Evolutionary conservation across 2,113 vertebrate species (phyloP).

Genomic region (Amphiprion percula): DNA sequence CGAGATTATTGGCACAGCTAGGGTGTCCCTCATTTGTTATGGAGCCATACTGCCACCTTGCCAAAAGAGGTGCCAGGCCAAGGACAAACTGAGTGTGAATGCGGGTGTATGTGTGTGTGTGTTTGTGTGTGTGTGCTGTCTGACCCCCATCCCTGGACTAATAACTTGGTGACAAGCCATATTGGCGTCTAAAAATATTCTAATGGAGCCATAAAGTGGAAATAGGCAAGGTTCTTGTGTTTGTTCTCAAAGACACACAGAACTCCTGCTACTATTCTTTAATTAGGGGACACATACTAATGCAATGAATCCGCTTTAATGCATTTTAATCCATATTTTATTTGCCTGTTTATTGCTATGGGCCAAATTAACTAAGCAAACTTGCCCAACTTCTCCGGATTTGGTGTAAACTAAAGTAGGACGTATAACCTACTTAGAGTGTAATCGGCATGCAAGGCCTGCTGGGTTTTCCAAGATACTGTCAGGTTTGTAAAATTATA

Average conservation of each 20-base stretch:
- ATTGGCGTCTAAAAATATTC: constrained; percentile 69
- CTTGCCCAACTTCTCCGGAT: constrained; percentile 41
- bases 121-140: constrained; percentile 23
- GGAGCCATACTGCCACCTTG: constrained; percentile 75
- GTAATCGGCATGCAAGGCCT: constrained; percentile 5
- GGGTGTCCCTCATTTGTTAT: constrained; percentile 82
- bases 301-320: constrained; percentile 28
- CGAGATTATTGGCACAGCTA: constrained; percentile 76
- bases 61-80: constrained; percentile 84
- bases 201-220: constrained; percentile 46
- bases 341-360: constrained; percentile 12
- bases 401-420: constrained; percentile 19
- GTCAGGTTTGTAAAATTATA: constrained; percentile 8
- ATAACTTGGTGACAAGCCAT: constrained; percentile 70
- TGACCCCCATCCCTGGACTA: constrained; percentile 60
- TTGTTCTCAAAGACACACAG: constrained; percentile 61
- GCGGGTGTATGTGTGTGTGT: constrained; percentile 27
- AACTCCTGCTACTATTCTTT: constrained; percentile 42
- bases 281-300: constrained; percentile 35
- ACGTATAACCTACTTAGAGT: constrained; percentile 46
- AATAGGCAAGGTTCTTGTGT: constrained; percentile 34
- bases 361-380: constrained; percentile 26
- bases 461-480: neutral
- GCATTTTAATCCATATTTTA: constrained; percentile 21
- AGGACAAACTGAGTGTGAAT: constrained; percentile 77